Percentiles rank a stretch among this genome's conserved stretches.
phyloP scores from a whole-genome alignment of 53 echinoderm and acorn worm species.

The Mesocentrotus franciscanus region DNA sequence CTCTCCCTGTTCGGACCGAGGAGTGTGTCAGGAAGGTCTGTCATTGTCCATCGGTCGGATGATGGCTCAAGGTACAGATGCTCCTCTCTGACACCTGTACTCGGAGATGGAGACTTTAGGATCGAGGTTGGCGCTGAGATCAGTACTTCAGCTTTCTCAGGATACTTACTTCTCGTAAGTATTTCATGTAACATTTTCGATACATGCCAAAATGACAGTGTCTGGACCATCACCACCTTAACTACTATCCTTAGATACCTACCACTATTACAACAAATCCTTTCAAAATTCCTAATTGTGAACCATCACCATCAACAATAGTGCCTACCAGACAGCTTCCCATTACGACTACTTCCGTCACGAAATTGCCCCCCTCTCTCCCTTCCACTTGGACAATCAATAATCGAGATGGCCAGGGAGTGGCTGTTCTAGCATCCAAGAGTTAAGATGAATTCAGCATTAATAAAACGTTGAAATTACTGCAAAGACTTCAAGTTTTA shows the following conservation, averaged over 20 bases:
- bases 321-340: too few relatives aligned
- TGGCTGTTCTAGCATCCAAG: background rate
- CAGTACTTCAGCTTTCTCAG: slow-evolving; percentile 52
- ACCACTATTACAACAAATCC: too few relatives aligned
- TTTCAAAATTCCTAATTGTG: too few relatives aligned
- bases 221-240: background rate
- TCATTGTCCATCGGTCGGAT: slow-evolving; percentile 77
- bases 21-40: slow-evolving; percentile 83
- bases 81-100: slow-evolving; percentile 68
- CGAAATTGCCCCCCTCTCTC: background rate
- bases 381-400: background rate
- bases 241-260: background rate
- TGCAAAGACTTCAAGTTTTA: too few relatives aligned
- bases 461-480: too few relatives aligned
- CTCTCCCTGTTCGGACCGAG: slow-evolving; percentile 83
- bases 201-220: background rate
- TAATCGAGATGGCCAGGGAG: background rate
- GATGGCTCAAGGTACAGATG: slow-evolving; percentile 91
- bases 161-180: slow-evolving; percentile 86
- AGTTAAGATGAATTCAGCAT: too few relatives aligned
- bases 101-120: slow-evolving; percentile 68
- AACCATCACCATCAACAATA: too few relatives aligned
- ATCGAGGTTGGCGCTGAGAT: slow-evolving; percentile 74
- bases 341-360: background rate
- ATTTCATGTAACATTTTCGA: background rate